Base-by-base conservation (phyloP, 2,888 invertebrate species). In the Synergus gifuensis region DNA sequence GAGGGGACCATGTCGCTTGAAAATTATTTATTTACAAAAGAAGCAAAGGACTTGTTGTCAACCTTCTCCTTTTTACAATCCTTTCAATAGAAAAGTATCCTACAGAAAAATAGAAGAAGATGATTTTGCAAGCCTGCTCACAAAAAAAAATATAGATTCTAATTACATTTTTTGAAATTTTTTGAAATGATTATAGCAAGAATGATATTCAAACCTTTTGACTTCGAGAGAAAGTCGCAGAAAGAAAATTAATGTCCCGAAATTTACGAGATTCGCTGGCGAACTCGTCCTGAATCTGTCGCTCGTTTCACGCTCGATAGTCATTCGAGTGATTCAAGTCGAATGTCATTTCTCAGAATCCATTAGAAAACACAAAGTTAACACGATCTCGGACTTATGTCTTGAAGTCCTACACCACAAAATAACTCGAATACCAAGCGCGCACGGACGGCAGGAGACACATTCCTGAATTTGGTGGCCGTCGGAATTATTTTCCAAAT, bases 281-380 rank as follows among this genome's bases (percentile, higher is more conserved):
- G 14, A 62, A 62, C 12, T 62, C 14, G 18, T 28, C 5, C 14
- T 22, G 12, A 60, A 60, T 60, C 5, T 60, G 60, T 60, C 60
- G 60, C 60, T 60, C 22, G 60, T 22, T 22, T 22, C 5, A 22
- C 60, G 12, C 22, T 12, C 62, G 18, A 14, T 12, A 62, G 12
- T 62, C 62, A 66, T 77, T 73, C 79, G 80, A 83, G 69, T 62
- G 83, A 85, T 81, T 83, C 81, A 78, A 81, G 84, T 77, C 78
- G 82, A 76, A 83, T 81, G 83, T 82, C 82, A 81, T 83, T 85
- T 84, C 85, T 73, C 66, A 82, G 87, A 87, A 88, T 88, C 89
- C 89, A 88, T 89, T 88, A 89, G 85, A 86, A 88, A 88, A 88
- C 87, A 87, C 84, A 86, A 86, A 85, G 88, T 88, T 87, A 86